These are phyloP conservation scores for Naso thynnoides DNA, from an alignment of 2,797 vertebrate genomes.

Conservation along the genomic window DNA sequence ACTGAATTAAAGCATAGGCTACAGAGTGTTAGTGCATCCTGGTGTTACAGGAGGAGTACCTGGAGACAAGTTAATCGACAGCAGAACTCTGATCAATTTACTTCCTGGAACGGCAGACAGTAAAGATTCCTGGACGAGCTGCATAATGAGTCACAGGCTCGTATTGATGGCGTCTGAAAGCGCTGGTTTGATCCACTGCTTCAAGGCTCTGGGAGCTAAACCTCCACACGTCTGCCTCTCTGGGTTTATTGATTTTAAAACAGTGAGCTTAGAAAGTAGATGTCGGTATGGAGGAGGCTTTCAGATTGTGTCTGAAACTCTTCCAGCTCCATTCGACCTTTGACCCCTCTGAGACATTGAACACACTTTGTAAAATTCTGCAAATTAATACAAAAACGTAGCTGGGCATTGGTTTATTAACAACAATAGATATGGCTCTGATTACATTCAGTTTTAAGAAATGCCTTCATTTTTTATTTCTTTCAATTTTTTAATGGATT, in stretches of 20 bases:
- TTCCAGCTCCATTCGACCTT: not conserved
- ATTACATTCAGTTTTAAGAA: too few relatives aligned
- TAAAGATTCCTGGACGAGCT: conserved; percentile 34
- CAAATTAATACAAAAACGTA: not conserved
- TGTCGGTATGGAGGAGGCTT: not conserved
- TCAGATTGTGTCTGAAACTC: not conserved
- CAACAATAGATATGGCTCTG: not conserved
- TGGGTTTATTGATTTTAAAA: conserved; percentile 25
- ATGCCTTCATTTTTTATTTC: too few relatives aligned
- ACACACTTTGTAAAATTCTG: not conserved
- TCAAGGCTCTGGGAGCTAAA: conserved; percentile 10
- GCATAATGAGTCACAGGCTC: conserved; percentile 18
- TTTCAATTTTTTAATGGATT: too few relatives aligned
- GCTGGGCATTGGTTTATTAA: not conserved
- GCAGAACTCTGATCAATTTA: conserved; percentile 43
- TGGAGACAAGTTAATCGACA: conserved; percentile 33
- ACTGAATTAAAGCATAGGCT: not conserved
- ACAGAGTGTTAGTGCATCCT: not conserved
- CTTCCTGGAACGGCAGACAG: conserved; percentile 34
- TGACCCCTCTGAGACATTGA: conserved; percentile 1
- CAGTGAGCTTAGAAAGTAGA: not conserved
- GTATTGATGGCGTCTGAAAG: conserved; percentile 36
- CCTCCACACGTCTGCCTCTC: conserved; percentile 16
- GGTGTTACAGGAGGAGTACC: not conserved
- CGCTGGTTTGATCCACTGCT: conserved; percentile 23